These are phyloP conservation scores for Sciurus niger DNA, from an alignment of 2,113 vertebrate genomes.

Conservation along the genomic window DNA sequence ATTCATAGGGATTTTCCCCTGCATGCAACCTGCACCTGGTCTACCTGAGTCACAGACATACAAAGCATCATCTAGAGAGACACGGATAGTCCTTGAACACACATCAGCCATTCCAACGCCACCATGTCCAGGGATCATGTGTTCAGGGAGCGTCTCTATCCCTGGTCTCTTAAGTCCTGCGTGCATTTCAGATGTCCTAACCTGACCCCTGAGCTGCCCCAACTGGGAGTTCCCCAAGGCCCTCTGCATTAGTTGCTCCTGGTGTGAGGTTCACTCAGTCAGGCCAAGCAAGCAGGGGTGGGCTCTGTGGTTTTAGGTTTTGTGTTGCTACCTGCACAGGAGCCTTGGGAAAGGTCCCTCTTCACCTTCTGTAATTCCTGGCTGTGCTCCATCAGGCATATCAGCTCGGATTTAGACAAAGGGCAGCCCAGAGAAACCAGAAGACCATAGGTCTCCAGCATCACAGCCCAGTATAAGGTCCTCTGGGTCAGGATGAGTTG, in stretches of 20 bases:
- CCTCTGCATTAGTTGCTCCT: not conserved
- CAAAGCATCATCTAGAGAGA: not conserved
- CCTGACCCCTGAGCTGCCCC: not conserved
- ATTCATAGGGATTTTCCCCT: not conserved
- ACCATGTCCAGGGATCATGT: not conserved
- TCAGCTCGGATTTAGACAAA: too few species aligned
- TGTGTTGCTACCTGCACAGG: slow-evolving; percentile 17
- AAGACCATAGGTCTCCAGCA: too few species aligned
- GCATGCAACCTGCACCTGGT: not conserved
- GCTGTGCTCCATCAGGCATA: too few species aligned
- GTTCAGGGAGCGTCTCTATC: not conserved
- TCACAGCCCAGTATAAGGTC: too few species aligned
- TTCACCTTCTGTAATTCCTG: too few species aligned
- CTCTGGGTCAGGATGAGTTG: too few species aligned
- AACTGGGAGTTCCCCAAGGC: not conserved
- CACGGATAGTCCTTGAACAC: too few species aligned
- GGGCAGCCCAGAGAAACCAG: too few species aligned
- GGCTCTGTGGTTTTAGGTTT: not conserved
- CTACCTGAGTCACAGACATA: accelerated
- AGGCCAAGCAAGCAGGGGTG: not conserved
- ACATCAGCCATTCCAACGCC: not conserved
- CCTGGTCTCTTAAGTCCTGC: not conserved
- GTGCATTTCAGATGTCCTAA: not conserved
- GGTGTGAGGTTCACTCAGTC: not conserved
- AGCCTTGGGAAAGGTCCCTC: too few species aligned